A percentile compares a stretch with the other conserved stretches of the same genome.
These are phyloP conservation scores for Drosophila melanosoma DNA, from an alignment of 2,888 invertebrate genomes.

Conservation along the genomic window DNA sequence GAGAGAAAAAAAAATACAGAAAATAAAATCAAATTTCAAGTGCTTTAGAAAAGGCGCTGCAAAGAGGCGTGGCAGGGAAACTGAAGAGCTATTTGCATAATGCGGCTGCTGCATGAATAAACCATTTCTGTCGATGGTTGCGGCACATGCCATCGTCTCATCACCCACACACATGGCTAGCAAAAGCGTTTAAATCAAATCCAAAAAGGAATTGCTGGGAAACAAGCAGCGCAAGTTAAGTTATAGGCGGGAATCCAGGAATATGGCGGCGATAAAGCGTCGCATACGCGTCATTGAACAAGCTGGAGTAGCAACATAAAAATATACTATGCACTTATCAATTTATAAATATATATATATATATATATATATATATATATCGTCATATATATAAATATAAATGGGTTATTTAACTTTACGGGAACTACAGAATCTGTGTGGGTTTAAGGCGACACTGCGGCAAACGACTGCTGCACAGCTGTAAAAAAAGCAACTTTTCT, in stretches of 20 bases:
- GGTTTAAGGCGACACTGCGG: conserved; percentile 57
- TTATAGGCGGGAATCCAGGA: conserved; percentile 19
- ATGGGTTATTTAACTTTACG: conserved; percentile 17
- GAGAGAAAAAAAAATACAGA: conserved; percentile 20
- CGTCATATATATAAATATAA: neutral
- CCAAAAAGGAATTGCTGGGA: conserved; percentile 35
- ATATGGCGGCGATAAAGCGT: conserved; percentile 53
- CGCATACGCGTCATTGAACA: conserved; percentile 68
- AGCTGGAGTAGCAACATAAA: conserved; percentile 40
- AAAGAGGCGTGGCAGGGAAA: conserved; percentile 49
- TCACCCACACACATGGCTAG: conserved; percentile 31
- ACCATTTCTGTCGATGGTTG: conserved; percentile 66
- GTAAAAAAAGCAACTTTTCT: conserved; percentile 23
- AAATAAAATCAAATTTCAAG: conserved; percentile 77
- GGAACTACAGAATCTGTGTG: conserved; percentile 57
- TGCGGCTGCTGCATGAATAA: conserved; percentile 79
- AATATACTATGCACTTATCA: neutral
- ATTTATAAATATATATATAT: neutral
- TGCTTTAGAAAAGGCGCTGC: conserved; percentile 55
- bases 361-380: neutral
- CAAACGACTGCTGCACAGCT: conserved; percentile 24
- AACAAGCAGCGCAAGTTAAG: conserved; percentile 50
- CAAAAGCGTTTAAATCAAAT: conserved; percentile 76
- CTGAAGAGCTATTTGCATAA: conserved; percentile 73
- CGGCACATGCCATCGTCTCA: conserved; percentile 17